Percentiles rank a stretch among this genome's conserved stretches.
Conservation (phyloP, 2,797 vertebrate genomes). For the Poeciliopsis turneri region DNA sequence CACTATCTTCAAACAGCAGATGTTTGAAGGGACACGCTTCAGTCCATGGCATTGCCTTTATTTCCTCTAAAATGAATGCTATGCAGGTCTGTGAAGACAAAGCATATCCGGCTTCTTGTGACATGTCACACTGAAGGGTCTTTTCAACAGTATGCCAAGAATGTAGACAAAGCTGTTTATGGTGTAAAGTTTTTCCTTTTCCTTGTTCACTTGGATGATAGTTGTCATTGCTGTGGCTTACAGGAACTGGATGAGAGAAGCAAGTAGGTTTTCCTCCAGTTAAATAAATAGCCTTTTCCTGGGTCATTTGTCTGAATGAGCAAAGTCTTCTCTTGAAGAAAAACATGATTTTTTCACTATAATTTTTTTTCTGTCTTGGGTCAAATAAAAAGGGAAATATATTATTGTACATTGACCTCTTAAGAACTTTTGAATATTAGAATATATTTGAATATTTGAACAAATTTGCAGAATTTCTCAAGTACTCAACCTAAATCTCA, state of each 20-base stretch:
- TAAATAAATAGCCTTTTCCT: conserved; percentile 3
- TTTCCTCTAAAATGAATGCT: conserved; percentile 16
- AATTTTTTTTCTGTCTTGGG: neutral
- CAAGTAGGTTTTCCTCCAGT: neutral
- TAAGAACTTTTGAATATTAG: neutral
- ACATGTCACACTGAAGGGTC: conserved; percentile 5
- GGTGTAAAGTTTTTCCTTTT: conserved; percentile 15
- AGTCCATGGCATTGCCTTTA: conserved; percentile 8
- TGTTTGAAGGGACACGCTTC: conserved; percentile 27
- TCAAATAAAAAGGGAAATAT: neutral
- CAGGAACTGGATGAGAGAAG: conserved; percentile 1
- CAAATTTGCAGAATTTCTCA: neutral
- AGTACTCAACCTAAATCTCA: neutral
- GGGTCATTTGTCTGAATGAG: neutral
- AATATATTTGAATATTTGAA: neutral
- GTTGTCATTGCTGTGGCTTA: conserved; percentile 19
- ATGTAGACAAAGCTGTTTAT: conserved; percentile 18
- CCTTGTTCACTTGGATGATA: neutral
- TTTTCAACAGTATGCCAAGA: conserved; percentile 1
- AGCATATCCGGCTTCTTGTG: conserved; percentile 9
- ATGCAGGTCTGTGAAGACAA: conserved; percentile 7
- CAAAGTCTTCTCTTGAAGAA: neutral
- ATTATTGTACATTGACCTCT: neutral
- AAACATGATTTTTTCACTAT: neutral
- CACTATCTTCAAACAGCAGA: conserved; percentile 35